Evolutionary conservation across 2,797 vertebrate genomes (phyloP), one percentile per base, ranked within the genome.

Genomic region (Prunella strophiata): DNA sequence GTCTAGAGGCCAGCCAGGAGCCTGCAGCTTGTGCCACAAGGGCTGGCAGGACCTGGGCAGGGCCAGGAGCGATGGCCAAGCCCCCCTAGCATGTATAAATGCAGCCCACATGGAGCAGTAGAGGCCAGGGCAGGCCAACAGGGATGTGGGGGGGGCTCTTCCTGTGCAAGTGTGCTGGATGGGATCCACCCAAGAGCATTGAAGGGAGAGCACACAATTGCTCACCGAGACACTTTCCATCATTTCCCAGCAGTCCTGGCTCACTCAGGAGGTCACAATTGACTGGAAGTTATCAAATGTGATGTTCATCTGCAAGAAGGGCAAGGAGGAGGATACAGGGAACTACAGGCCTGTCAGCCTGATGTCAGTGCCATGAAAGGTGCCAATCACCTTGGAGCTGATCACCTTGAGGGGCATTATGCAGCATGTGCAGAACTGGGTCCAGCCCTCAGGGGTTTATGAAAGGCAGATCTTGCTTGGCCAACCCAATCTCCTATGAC

Each of bases 371-470:
- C 21, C 1, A 1, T 34, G 42, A 40, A 40, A 55, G 21, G 57
- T 62, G 36, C 36, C 36, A 36, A 36, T 36, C 36, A 36, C 36
- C 34, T 48, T 1, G 14, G 21, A 47, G 21, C 25, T 8, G 5
- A 55, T 34, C 8, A 26, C 13, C 42, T 15, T 30, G 42, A 42
- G 14, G 20, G 14, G 14, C 26, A 86, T 21, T 48, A 48, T 7
- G 11, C 2, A 3, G 6, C 12, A 42, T 2, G 10, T 11, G 21
- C 30, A 62, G 34, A 68, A 55, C 1, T 11, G 0, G 21, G 30
- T 34, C 54, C 11, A 30, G 36, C 30, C 16, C 1, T 1, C 38
- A 59, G 32, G 13, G 5, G 6, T 61, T 62, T 62, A 70, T 21
- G 9, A 55, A 48, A 77, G 11, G 42, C 73, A 77, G 29, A n/a